Conservation (phyloP, 2,888 invertebrate genomes). For the Drosophila infuscata region DNA sequence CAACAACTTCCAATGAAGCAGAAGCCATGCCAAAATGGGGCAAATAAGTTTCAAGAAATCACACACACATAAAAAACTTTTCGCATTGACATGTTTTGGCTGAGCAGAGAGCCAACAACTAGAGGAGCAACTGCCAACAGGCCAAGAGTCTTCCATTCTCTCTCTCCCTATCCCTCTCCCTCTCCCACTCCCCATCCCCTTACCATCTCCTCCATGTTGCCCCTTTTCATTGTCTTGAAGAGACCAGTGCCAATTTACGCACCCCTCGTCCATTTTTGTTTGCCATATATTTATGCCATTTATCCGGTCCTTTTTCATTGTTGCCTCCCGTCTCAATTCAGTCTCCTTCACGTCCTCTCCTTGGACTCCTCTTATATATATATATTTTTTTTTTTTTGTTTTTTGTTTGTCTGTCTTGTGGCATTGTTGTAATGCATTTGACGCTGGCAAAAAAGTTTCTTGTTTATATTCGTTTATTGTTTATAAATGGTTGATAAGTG, state of each 20-base stretch:
- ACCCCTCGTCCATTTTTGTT: constrained; percentile 70
- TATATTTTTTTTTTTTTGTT: neutral
- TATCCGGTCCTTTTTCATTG: constrained; percentile 58
- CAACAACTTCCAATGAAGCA: constrained; percentile 49
- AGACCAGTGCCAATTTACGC: constrained; percentile 59
- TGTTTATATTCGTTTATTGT: constrained; percentile 80
- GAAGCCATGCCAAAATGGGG: constrained; percentile 32
- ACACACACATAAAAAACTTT: constrained; percentile 69
- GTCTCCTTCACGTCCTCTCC: neutral
- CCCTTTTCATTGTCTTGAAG: neutral
- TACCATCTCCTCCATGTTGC: neutral
- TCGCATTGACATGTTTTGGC: constrained; percentile 77
- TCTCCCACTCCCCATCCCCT: neutral
- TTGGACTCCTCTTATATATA: neutral
- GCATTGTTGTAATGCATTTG: constrained; percentile 73
- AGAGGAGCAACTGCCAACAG: constrained; percentile 2
- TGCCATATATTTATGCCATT: constrained; percentile 76
- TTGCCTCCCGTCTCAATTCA: neutral
- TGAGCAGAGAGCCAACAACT: constrained; percentile 25
- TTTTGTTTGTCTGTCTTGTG: constrained; percentile 8
- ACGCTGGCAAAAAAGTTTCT: constrained; percentile 69
- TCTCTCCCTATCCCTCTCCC: neutral
- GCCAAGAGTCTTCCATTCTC: neutral
- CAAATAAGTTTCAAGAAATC: constrained; percentile 72
- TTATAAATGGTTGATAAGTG: constrained; percentile 78